These are phyloP conservation scores for Salticus scenicus DNA, from an alignment of 2,888 invertebrate genomes.

Conservation along the genomic window DNA sequence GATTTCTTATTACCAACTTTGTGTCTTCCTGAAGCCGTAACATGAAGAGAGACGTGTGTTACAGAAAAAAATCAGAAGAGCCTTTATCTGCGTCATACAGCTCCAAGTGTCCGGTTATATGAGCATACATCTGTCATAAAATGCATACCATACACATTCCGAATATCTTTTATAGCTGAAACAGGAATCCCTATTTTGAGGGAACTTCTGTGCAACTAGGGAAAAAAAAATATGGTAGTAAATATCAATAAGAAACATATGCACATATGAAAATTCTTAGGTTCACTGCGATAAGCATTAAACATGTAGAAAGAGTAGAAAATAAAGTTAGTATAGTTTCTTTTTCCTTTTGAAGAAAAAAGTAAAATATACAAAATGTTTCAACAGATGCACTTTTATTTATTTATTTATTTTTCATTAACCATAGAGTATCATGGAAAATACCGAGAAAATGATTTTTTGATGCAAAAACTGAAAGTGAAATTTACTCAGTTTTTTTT, in stretches of 20 bases:
- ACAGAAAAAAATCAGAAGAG: background rate
- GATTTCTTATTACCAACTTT: background rate
- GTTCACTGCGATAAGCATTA: background rate
- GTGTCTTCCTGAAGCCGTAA: background rate
- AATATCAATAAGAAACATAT: background rate
- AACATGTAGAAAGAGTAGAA: background rate
- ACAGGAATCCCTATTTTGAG: background rate
- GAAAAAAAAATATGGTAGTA: background rate
- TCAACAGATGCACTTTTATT: no score
- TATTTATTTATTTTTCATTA: no score
- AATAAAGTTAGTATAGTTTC: background rate
- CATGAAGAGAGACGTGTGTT: background rate
- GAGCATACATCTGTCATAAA: background rate
- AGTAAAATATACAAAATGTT: no score
- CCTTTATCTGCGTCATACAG: background rate
- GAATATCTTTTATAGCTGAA: background rate
- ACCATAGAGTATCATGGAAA: no score
- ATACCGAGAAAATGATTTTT: no score
- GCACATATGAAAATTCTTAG: background rate
- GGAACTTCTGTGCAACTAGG: background rate
- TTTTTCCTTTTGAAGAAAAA: background rate
- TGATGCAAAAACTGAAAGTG: no score
- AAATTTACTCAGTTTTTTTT: no score
- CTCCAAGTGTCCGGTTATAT: background rate
- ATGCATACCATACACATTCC: background rate